Percentiles rank a stretch among this genome's conserved stretches.
Conservation (phyloP, 2,888 invertebrate species). For the Nephrotoma appendiculata region DNA sequence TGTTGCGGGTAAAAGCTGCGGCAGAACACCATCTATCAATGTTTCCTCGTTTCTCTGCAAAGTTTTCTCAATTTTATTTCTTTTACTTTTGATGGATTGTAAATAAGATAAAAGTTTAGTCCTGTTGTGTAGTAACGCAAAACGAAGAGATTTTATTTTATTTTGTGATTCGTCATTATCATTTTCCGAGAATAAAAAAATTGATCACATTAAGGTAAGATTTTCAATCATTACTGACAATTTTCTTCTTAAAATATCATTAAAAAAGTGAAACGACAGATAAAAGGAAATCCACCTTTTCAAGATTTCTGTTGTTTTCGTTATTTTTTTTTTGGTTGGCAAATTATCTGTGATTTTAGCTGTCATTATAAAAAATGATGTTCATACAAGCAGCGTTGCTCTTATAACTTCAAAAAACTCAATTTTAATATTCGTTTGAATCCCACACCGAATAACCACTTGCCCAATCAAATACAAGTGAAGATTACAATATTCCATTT, state of each 20-base stretch:
- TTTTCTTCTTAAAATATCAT: background rate
- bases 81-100: background rate
- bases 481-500: background rate
- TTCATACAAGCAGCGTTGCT: background rate
- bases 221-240: background rate
- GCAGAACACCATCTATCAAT: background rate
- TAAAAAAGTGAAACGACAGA: background rate
- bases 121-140: background rate
- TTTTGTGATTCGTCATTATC: background rate
- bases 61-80: background rate
- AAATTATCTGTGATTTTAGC: background rate
- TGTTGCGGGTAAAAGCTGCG: background rate
- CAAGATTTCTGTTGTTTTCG: background rate
- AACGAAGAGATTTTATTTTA: background rate
- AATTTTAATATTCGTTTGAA: background rate
- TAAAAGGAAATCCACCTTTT: background rate
- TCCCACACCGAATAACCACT: background rate
- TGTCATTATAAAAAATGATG: background rate
- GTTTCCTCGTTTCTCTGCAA: background rate
- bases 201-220: background rate
- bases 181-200: background rate
- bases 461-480: background rate
- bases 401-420: background rate
- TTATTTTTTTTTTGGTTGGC: background rate
- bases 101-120: background rate